Percentiles rank a stretch among this genome's conserved stretches.
Conservation (phyloP, 2,113 vertebrate genomes). For the Pleuronectes platessa region DNA sequence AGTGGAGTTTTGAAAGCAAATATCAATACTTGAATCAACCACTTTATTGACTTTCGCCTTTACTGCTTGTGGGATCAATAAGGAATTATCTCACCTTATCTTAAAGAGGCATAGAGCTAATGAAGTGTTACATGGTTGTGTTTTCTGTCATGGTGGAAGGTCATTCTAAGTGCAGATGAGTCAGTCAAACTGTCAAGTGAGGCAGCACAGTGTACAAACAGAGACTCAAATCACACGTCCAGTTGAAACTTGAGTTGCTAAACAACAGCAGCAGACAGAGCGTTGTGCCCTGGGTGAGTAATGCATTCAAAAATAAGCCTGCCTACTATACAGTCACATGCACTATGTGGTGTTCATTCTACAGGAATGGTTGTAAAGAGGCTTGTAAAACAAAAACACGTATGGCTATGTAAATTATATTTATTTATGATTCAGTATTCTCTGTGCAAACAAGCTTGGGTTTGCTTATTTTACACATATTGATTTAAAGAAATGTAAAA, state of each 20-base stretch:
- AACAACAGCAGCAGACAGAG: not conserved
- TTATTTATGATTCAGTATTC: slow-evolving; percentile 67
- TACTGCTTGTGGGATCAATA: no score
- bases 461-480: slow-evolving; percentile 21
- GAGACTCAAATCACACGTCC: not conserved
- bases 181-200: not conserved
- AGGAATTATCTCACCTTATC: no score
- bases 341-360: not conserved
- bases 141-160: no score
- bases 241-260: not conserved
- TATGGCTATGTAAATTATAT: slow-evolving; percentile 20
- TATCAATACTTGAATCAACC: not conserved
- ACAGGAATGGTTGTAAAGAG: not conserved
- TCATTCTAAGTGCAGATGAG: not conserved
- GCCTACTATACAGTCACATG: not conserved
- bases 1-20: no score
- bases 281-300: not conserved
- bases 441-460: slow-evolving; percentile 44
- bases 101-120: no score
- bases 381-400: not conserved
- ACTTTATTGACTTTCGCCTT: no score
- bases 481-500: slow-evolving; percentile 14
- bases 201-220: not conserved
- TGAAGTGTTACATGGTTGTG: not conserved
- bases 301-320: slow-evolving; percentile 17